Conservation (phyloP, 2,113 vertebrate genomes). For the Corydoras sp. region DNA sequence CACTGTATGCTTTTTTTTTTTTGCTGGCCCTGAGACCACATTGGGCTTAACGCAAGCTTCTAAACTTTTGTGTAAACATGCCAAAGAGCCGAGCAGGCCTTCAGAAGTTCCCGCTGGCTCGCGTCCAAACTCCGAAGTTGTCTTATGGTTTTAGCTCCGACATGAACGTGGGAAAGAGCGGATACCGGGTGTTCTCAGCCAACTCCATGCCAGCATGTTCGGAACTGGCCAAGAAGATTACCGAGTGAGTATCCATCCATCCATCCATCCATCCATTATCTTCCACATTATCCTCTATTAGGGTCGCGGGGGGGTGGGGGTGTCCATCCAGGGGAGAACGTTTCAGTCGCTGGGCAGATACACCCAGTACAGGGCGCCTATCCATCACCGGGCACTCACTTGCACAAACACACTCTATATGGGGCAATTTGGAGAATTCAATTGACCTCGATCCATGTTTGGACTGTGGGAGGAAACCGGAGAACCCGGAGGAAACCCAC, state of each 20-base stretch:
- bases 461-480: too few species aligned
- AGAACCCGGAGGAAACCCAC: too few species aligned
- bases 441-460: too few species aligned
- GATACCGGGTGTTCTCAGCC: slow-evolving; percentile 89
- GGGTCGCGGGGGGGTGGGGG: too few species aligned
- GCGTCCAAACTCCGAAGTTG: slow-evolving; percentile 21
- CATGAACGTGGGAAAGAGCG: slow-evolving; percentile 89
- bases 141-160: slow-evolving; percentile 23
- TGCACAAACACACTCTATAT: too few species aligned
- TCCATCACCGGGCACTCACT: too few species aligned
- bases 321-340: too few species aligned
- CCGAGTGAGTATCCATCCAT: slow-evolving; percentile 73
- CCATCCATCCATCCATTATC: neutral
- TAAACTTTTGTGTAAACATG: slow-evolving; percentile 24
- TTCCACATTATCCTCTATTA: too few species aligned
- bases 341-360: too few species aligned
- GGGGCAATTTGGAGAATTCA: too few species aligned
- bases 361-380: too few species aligned
- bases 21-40: neutral
- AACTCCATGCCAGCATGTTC: slow-evolving; percentile 89
- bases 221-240: slow-evolving; percentile 89
- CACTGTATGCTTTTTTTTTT: slow-evolving; percentile 26
- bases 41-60: neutral
- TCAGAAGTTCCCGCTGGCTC: slow-evolving; percentile 26
- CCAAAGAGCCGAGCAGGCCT: slow-evolving; percentile 23